These are phyloP conservation scores for Holothuria leucospilota DNA, from an alignment of 53 echinoderm and acorn worm species.

Conservation along the genomic window DNA sequence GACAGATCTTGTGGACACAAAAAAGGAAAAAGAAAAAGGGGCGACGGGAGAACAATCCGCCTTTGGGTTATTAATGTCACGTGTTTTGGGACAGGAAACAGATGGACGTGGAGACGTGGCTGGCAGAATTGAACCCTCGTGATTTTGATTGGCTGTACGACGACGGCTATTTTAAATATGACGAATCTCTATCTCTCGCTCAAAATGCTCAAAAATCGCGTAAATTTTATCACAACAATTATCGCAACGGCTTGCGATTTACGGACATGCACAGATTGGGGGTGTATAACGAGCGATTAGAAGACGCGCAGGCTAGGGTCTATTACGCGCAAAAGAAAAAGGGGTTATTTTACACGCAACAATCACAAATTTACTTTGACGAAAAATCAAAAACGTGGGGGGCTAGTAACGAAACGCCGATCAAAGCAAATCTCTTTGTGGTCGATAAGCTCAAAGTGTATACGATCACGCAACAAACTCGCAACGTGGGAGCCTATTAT, in stretches of 20 bases:
- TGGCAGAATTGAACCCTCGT: no score
- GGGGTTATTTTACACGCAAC: background rate
- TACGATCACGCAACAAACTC: background rate
- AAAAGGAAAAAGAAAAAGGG: background rate
- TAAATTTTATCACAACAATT: background rate
- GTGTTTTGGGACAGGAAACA: no score
- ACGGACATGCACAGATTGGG: background rate
- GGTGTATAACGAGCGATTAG: background rate
- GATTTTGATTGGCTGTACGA: no score
- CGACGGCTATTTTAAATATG: background rate
- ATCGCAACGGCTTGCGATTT: background rate
- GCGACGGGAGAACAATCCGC: background rate
- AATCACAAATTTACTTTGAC: background rate
- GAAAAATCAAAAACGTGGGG: background rate
- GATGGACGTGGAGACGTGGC: no score
- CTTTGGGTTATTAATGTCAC: background rate
- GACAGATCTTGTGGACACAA: background rate
- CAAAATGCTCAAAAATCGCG: background rate
- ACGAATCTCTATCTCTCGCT: background rate
- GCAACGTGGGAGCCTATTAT: background rate
- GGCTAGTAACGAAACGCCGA: no score
- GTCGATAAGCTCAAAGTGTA: conserved; percentile 12
- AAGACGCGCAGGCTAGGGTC: background rate
- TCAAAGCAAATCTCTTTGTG: background rate
- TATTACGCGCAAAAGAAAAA: background rate